phyloP scores from a whole-genome alignment of 2,888 invertebrate genomes.

The Cantharis lateralis region DNA sequence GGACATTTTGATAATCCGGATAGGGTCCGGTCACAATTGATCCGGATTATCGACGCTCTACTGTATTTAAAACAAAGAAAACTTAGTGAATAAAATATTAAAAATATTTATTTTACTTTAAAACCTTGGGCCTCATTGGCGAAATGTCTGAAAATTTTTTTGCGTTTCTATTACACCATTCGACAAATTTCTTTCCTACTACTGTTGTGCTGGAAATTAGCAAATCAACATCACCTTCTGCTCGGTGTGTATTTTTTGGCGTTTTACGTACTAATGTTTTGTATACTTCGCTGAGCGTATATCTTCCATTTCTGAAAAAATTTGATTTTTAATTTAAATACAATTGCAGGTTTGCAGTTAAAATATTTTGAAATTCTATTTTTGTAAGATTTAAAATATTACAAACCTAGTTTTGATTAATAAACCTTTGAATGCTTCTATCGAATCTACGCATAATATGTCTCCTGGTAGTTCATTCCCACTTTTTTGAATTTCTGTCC shows the following conservation, averaged over 20 bases:
- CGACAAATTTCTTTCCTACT: slow-evolving; percentile 62
- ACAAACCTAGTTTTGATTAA: neutral
- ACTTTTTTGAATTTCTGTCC: slow-evolving; percentile 64
- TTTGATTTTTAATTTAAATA: neutral
- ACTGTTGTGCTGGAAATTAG: slow-evolving; percentile 67
- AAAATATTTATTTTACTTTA: no score
- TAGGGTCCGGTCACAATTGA: no score
- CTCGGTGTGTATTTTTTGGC: slow-evolving; percentile 62
- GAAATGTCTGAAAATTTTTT: slow-evolving; percentile 48
- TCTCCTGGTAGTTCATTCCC: slow-evolving; percentile 57
- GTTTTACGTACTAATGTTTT: slow-evolving; percentile 58
- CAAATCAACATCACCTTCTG: slow-evolving; percentile 71
- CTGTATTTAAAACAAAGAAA: no score
- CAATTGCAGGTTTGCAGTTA: no score
- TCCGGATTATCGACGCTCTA: no score
- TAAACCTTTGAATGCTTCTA: slow-evolving; percentile 64
- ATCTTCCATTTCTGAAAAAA: slow-evolving; percentile 46
- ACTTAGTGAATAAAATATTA: no score
- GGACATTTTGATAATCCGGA: no score
- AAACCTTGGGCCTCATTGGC: slow-evolving; percentile 33
- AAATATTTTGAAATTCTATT: no score
- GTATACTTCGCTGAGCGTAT: slow-evolving; percentile 62
- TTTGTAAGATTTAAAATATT: neutral
- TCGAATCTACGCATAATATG: slow-evolving; percentile 70
- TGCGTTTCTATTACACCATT: slow-evolving; percentile 59